These are phyloP conservation scores for Papilio elwesi DNA, from an alignment of 2,888 invertebrate genomes.

Conservation along the genomic window DNA sequence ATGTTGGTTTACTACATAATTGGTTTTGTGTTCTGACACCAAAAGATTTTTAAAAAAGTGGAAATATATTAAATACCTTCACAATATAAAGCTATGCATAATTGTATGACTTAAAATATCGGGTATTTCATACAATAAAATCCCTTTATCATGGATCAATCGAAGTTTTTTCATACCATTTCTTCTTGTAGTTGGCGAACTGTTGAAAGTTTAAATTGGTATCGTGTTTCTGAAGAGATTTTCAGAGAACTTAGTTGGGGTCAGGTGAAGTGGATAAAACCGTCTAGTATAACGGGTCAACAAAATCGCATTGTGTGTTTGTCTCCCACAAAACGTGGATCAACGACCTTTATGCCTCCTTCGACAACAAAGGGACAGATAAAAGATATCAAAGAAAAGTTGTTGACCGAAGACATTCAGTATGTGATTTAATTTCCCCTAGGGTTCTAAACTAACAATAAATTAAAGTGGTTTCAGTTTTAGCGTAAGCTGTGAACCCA, in stretches of 20 bases:
- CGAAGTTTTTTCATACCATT: conserved; percentile 5
- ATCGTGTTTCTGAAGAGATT: conserved; percentile 8
- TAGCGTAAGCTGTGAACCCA: too few relatives aligned
- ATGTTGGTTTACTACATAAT: too few relatives aligned
- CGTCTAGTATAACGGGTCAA: conserved; percentile 1
- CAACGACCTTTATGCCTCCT: background rate
- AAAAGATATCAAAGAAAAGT: too few relatives aligned
- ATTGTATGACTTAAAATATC: background rate
- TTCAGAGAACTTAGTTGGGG: conserved; percentile 2
- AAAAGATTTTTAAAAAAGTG: too few relatives aligned
- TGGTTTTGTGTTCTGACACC: too few relatives aligned
- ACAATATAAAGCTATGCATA: too few relatives aligned
- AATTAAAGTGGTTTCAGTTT: too few relatives aligned
- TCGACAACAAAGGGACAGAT: too few relatives aligned
- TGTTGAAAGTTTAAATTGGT: conserved; percentile 17
- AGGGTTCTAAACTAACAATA: too few relatives aligned
- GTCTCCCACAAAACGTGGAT: background rate
- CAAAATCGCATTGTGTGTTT: background rate
- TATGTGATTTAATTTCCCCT: too few relatives aligned
- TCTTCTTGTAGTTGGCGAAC: conserved; percentile 13
- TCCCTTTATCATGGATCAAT: conserved; percentile 6
- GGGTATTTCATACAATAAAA: background rate
- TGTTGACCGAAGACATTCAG: too few relatives aligned
- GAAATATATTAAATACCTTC: too few relatives aligned
- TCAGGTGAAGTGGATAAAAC: conserved; percentile 9